These are phyloP conservation scores for Aix galericulata DNA, from an alignment of 2,113 vertebrate genomes.

Conservation along the genomic window DNA sequence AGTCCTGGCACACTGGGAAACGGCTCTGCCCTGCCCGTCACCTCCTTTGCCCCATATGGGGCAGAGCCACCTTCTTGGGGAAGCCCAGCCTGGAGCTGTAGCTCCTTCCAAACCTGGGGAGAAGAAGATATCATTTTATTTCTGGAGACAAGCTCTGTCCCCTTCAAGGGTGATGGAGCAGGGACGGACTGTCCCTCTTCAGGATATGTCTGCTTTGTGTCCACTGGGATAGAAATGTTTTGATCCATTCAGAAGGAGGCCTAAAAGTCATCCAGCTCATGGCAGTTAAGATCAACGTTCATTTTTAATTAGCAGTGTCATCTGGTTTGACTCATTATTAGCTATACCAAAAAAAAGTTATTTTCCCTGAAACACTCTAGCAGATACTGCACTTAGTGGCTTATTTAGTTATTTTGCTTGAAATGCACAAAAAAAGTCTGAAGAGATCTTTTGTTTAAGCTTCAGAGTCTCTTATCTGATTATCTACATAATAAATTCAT, in stretches of 20 bases:
- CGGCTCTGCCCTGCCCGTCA: not conserved
- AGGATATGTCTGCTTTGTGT: not conserved
- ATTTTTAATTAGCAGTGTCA: not conserved
- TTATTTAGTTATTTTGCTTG: not conserved
- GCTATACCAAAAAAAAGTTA: not conserved
- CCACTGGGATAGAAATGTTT: not conserved
- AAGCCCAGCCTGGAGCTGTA: not conserved
- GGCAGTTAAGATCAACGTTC: not conserved
- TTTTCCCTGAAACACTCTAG: not conserved
- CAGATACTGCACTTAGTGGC: not conserved
- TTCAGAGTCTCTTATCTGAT: not conserved
- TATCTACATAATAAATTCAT: not conserved
- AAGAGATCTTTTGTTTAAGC: not conserved
- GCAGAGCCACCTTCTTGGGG: fast-evolving
- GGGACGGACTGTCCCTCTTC: not conserved
- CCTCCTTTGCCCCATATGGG: fast-evolving
- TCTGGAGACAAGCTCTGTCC: not conserved
- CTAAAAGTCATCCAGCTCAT: not conserved
- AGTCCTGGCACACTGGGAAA: fast-evolving
- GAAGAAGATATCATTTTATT: not conserved
- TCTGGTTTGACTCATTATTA: not conserved
- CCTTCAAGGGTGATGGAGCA: not conserved
- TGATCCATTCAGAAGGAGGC: not conserved
- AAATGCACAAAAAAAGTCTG: not conserved
- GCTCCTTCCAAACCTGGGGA: not conserved